Conservation (phyloP, 92 coral and sea anemone species). For the Meandrina meandrites region DNA sequence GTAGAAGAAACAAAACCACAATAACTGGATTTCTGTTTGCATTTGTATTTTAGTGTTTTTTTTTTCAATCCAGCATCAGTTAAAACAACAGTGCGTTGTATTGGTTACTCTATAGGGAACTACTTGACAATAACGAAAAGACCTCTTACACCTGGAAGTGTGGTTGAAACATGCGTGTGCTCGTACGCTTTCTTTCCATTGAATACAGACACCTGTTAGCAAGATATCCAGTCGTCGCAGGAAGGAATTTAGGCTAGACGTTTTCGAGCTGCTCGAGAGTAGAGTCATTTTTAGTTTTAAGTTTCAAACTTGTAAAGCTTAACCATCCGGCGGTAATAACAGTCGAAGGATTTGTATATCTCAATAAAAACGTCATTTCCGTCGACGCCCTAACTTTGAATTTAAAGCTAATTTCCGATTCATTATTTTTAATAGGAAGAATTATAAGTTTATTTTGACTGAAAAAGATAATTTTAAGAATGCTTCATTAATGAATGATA, state of each 20-base stretch:
- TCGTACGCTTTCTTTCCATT: background rate
- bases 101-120: too few relatives aligned
- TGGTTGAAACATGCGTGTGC: background rate
- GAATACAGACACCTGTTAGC: background rate
- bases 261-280: background rate
- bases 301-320: background rate
- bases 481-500: background rate
- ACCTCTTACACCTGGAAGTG: too few relatives aligned
- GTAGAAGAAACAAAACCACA: too few relatives aligned
- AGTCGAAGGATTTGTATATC: background rate
- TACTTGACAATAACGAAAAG: too few relatives aligned
- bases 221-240: background rate
- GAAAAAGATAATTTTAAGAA: background rate
- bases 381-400: background rate
- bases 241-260: background rate
- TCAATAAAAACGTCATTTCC: background rate
- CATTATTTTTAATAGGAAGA: background rate
- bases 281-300: background rate
- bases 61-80: too few relatives aligned
- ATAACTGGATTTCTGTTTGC: too few relatives aligned
- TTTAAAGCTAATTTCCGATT: conserved; percentile 1
- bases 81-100: too few relatives aligned
- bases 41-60: too few relatives aligned
- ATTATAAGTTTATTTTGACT: background rate
- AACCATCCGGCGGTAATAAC: background rate